Base-by-base conservation (phyloP, 2,888 invertebrate genomes). In the Tipula vernalis region DNA sequence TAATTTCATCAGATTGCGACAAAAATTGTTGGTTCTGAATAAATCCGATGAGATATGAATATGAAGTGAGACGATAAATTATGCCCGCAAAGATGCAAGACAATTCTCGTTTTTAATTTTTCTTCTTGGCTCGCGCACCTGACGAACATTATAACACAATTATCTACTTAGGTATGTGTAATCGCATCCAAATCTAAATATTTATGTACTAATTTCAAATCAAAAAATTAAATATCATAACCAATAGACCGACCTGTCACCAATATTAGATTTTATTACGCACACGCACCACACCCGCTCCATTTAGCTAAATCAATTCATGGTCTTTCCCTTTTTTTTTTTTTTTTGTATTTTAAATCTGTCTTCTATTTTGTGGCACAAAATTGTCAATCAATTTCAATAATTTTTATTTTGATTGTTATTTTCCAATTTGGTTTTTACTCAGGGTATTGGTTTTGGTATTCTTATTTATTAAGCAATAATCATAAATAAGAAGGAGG, bases 331-430 rank as follows among this genome's bases (percentile, higher is more conserved):
- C 51, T 51, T 51, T 51, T 51, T 51, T 51, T 39, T 39, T 39
- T 39, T 1, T n/a, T n/a, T n/a, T n/a, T n/a, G n/a, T n/a, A n/a
- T 39, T 39, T 2, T 2, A 39, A 39, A 39, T 28, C 39, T 39
- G 39, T 6, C 39, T 39, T 39, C 5, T 39, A 39, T 39, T 39
- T 39, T 39, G 51, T 15, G 10, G 44, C 44, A 44, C 6, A 44
- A 71, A 71, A 71, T 71, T 71, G 71, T 71, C 71, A 71, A 71
- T 71, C 71, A 71, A 71, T 71, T 71, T 71, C 71, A 71, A 71
- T 71, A 71, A 71, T 71, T 71, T 71, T 71, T 28, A 71, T 71
- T 71, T 71, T 71, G 71, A 71, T 71, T 71, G 71, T 71, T 71
- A 71, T 71, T 71, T 71, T 28, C 71, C 71, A 71, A 51, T 51